Evolutionary conservation across 2,797 vertebrate genomes (phyloP).

Genomic region (Pterois miles): DNA sequence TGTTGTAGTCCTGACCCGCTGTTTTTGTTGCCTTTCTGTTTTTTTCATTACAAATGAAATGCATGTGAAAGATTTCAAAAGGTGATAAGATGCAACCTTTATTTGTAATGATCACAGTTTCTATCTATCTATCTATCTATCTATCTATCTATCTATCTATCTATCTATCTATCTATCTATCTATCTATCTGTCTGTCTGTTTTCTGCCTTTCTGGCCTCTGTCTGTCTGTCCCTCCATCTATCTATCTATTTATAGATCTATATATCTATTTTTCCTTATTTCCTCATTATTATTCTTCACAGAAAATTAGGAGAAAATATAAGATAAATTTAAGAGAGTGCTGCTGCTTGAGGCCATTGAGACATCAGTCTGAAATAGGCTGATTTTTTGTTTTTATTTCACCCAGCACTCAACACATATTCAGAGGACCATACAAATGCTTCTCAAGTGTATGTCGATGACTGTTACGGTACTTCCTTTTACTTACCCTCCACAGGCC

Average conservation of each 20-base stretch:
- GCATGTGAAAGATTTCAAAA: slow-evolving; percentile 20
- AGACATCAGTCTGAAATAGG: not conserved
- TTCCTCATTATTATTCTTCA: no score
- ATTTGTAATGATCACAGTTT: no score
- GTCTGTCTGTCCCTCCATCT: no score
- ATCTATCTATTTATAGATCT: no score
- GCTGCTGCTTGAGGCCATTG: not conserved
- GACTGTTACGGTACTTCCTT: slow-evolving; percentile 68
- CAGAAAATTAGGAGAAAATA: no score
- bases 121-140: no score
- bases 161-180: no score
- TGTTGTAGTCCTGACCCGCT: slow-evolving; percentile 19
- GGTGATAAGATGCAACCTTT: slow-evolving; percentile 9
- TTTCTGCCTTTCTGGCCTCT: no score
- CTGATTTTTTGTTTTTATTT: slow-evolving; percentile 4
- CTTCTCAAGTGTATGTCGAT: slow-evolving; percentile 45
- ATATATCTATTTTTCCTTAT: no score
- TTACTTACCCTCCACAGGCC: slow-evolving; percentile 61
- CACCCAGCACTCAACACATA: slow-evolving; percentile 24
- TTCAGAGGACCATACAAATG: slow-evolving; percentile 68
- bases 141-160: no score
- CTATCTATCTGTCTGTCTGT: no score
- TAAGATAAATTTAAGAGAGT: no score
- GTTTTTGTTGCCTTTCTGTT: slow-evolving; percentile 15
- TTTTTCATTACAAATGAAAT: slow-evolving; percentile 32